Base-by-base conservation (phyloP, 2,888 invertebrate genomes). In the Cacoxenus indagator region DNA sequence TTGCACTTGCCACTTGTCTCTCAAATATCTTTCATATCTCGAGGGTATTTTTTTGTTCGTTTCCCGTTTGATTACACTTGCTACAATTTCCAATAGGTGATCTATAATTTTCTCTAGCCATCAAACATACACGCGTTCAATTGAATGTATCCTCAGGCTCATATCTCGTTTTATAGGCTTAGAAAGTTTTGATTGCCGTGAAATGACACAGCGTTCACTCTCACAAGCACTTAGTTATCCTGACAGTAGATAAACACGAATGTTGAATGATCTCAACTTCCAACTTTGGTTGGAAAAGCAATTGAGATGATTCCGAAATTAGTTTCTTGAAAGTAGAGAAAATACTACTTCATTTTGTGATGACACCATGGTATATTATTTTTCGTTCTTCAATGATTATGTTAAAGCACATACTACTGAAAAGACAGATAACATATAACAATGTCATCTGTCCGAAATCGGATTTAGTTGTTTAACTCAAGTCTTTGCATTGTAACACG, bases 71-170 rank as follows among this genome's bases (percentile, higher is more conserved):
- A 19, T 51, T 51, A 51, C 51, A 51, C 29, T 57, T 57, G 57
- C 57, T 19, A 17, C 19, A 57, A 57, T 57, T 31, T 29, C 57
- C 57, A 19, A 31, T 29, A 29, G 27, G 31, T n/a, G 51, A 22
- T 79, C 77, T 80, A 80, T 83, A 80, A 80, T 80, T 83, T 83
- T 75, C 74, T 31, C 8, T 17, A 46, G n/a, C 9, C 9, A 17
- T 48, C 22, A n/a, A 17, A 17, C 17, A 5, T 31, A 14, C 4
- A 11, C 37, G 14, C 1, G 2, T 51, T 19, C 9, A 51, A 3
- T 51, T 19, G 19, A 75, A 70, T 76, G 77, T 11, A 83, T 82
- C 80, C 82, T 83, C 80, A 80, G 80, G 80, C 76, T 22, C 19
- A 37, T 22, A 51, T 5, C n/a, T 9, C 51, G 19, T 51, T 51